Base-by-base conservation (phyloP, 2,113 vertebrate species). In the Sterrhoptilus dennistouni region DNA sequence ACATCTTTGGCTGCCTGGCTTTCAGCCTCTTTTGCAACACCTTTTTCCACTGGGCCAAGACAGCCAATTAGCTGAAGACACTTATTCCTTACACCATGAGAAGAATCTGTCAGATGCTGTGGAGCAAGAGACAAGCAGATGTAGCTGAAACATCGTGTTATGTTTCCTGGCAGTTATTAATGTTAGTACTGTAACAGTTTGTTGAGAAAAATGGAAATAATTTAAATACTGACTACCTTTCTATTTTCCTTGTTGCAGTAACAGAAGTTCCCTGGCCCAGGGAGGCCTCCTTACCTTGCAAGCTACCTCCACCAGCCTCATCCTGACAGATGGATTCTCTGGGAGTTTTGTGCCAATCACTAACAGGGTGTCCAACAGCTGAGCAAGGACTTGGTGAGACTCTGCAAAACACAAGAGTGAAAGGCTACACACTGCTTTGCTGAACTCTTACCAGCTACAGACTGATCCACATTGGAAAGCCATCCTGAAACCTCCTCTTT, bases 361-460 rank as follows among this genome's bases (percentile, higher is more conserved):
- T 97, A 99, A 96, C 59, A 99, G 97, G 2, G 99, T 98, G 90
- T 99, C 99, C 95, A 99, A 90, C 69, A 99, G 97, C 96, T 99
- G 99, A 31, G 99, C 99, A 5, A 99, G 97, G 60, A 99, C 99
- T 96, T 99, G 99, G 89, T 99, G 99, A 60, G 99, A 99, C 95
- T 99, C 99, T 99, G 96, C 56, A 86, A 96, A 93, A 87, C 31
- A 78, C 31, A 75, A 18, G 25, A 68, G 65, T 5, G 64, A 80
- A 81, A 94, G n/a, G 64, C 17, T 52, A 1, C 0, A 0, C 7
- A 23, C 1, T 24, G 33, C 56, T 57, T 6, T 8, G 14, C 33
- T 54, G 35, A 90, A 44, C 25, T 91, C 29, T 33, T 49, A 44
- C 10, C 29, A 64, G 27, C 69, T 35, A 38, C 31, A 84, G 24